Base-by-base conservation (phyloP, 30 jellyfish, hydroid and myxozoan species). In the Aurelia aurita region DNA sequence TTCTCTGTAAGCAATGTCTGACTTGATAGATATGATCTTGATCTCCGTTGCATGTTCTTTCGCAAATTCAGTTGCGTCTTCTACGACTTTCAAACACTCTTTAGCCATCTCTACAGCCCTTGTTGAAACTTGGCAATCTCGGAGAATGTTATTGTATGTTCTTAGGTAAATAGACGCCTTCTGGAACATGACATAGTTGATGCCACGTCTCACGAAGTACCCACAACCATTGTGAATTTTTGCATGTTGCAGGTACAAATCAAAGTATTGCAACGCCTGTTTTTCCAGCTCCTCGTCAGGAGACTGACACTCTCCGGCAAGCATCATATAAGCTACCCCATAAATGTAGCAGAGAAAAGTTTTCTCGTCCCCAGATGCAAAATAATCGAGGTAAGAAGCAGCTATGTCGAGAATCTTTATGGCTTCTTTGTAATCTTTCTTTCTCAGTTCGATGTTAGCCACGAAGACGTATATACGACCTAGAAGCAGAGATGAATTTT, bases 161-260 rank as follows among this genome's bases (percentile, higher is more conserved):
- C 58, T 34, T 3, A 70, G 82, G 51, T 39, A 43, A 15, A 70
- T 15, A 34, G 66, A 35, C 10, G 82, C 82, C 67, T 13, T 70
- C 16, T 70, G 49, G 14, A 70, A 43, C 29, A 70, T 34, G 39
- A 70, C 82, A 23, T 11, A 35, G 18, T 70, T 70, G 16, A 70
- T 55, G 39, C 82, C 82, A 1, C 67, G 49, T 22, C 54, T 51
- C 22, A 55, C 82, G n/a, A 35, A 70, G 67, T 18, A 70, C n/a
- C 82, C 82, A 34, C 54, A 51, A 16, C 51, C 54, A 16, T 70
- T 68, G 19, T 70, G 32, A 19, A 70, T 70, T 70, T 46, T 70
- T 14, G 54, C 67, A 43, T 70, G 82, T 26, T 44, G 82, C 15
- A 70, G 82, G 82, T 70, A 70, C 27, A 70, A 26, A 29, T 70